Base-by-base conservation (phyloP, 2,797 vertebrate species). In the Aphelocoma californica region DNA sequence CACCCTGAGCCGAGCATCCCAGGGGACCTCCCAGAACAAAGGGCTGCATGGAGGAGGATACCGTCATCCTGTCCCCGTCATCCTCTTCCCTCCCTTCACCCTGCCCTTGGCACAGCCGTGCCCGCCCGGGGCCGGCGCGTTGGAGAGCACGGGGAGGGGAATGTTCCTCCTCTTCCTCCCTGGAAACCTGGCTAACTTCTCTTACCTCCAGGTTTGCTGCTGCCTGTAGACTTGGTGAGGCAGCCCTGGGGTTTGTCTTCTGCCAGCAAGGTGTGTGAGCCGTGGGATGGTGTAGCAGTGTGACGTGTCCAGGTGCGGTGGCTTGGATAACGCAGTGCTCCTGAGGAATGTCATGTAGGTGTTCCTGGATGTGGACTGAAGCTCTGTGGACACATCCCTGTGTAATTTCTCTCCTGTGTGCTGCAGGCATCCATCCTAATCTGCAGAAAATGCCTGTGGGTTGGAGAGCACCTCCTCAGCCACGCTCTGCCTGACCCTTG, bases 231-330 rank as follows among this genome's bases (percentile, higher is more conserved):
- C 51, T 69, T 77, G 60, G 54, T 4, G 15, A 36, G 70, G 32
- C 48, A 88, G 2, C 65, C 32, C 15, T 21, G 38, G 42, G 23
- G 62, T 80, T 79, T 58, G 17, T 20, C 8, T 23, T 7, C 50
- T 73, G 54, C 54, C 54, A 40, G 81, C 45, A 20, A 65, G 81
- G 70, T 18, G 61, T 88, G 73, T 50, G 81, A 38, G n/a, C 66
- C 65, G 57, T 0, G 5, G 48, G 36, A 14, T 1, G 6, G 45
- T 8, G 62, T n/a, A 40, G 32, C 21, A 8, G 7, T 1, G 28
- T 42, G 5, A 6, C 0, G 0, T 58, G 50, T 61, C 47, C 25
- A 9, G 0, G 2, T 36, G 48, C 0, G 9, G 17, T 36, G 36
- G 38, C 31, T 50, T 21, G 51, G 44, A 6, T 31, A 42, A 29